phyloP scores from a whole-genome alignment of 2,888 invertebrate genomes.

The Seladonia tumulorum region DNA sequence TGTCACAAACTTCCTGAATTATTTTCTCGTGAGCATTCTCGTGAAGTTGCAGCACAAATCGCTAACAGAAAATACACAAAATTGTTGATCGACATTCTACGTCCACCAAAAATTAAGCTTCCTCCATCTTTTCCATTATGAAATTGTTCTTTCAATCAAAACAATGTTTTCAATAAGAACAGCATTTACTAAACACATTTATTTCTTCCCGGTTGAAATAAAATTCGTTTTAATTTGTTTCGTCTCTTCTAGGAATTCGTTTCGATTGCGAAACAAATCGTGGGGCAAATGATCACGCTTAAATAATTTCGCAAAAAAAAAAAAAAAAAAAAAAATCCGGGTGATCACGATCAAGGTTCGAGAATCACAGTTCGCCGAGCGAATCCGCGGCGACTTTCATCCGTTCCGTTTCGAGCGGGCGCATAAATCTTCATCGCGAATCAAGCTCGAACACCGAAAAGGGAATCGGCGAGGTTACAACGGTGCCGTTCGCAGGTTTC shows the following conservation, averaged over 20 bases:
- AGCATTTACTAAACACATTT: no score
- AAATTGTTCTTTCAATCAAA: neutral
- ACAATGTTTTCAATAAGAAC: neutral
- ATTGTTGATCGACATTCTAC: no score
- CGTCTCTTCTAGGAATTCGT: no score
- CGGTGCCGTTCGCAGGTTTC: constrained; percentile 33
- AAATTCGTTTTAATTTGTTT: no score
- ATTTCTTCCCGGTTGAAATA: no score
- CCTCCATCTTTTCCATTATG: neutral
- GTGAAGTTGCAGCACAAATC: no score
- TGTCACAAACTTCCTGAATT: neutral
- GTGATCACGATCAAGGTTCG: neutral
- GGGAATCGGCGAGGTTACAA: constrained; percentile 31
- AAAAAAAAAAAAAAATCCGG: neutral
- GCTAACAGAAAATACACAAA: no score
- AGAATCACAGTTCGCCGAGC: neutral
- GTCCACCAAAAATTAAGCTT: no score
- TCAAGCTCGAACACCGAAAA: constrained; percentile 12
- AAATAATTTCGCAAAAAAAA: neutral
- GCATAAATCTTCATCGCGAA: neutral
- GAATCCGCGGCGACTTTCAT: neutral
- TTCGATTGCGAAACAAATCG: no score
- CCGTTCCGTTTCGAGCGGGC: neutral
- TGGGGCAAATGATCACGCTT: neutral
- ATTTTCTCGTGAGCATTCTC: neutral